phyloP scores from a whole-genome alignment of 2,797 vertebrate genomes.

The Myioborus melanocephalus region DNA sequence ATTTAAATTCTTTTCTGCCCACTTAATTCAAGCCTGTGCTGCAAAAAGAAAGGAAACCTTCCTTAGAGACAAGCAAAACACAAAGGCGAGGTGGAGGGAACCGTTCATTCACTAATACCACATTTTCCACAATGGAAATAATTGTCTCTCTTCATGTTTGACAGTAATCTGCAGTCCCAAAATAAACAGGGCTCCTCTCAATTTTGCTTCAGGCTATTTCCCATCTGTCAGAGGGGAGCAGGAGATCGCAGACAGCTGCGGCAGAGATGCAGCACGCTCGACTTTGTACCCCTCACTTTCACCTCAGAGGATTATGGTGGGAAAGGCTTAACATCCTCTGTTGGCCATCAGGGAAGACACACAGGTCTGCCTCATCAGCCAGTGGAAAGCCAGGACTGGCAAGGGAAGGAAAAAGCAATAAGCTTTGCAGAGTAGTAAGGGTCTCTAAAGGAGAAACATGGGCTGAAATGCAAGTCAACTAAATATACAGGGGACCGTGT shows the following conservation, averaged over 20 bases:
- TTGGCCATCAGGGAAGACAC: neutral
- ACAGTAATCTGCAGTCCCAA: slow-evolving; percentile 2
- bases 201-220: slow-evolving; percentile 32
- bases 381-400: neutral
- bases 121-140: slow-evolving; percentile 59
- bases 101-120: neutral
- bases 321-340: neutral
- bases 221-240: neutral
- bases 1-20: slow-evolving; percentile 28
- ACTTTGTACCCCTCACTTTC: neutral
- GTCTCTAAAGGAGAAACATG: neutral
- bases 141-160: neutral
- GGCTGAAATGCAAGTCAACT: neutral
- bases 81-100: neutral
- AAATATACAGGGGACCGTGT: fast-evolving
- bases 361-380: neutral
- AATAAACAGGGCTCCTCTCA: slow-evolving; percentile 19
- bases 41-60: slow-evolving; percentile 37
- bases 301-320: neutral
- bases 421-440: neutral
- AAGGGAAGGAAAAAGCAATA: neutral
- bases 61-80: slow-evolving; percentile 24
- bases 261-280: fast-evolving
- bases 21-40: slow-evolving; percentile 34
- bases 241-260: fast-evolving